These are phyloP conservation scores for Callipepla californica DNA, from an alignment of 2,113 vertebrate species.

Conservation along the genomic window DNA sequence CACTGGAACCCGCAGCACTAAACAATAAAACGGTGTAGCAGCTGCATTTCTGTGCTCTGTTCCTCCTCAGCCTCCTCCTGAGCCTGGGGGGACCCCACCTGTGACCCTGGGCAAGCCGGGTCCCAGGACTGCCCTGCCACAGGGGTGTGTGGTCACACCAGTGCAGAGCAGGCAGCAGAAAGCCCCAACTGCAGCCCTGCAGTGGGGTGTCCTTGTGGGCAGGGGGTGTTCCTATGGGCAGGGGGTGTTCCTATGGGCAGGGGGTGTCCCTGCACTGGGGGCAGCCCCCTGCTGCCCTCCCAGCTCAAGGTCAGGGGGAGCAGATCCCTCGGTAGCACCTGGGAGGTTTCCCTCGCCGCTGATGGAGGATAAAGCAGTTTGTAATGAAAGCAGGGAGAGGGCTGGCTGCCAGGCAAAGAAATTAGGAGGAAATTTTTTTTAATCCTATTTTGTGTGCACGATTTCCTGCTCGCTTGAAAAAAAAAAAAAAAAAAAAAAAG, in stretches of 20 bases:
- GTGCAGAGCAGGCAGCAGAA: not conserved
- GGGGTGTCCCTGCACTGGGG: too few relatives aligned
- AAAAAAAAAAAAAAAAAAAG: not conserved
- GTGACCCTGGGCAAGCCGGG: accelerated
- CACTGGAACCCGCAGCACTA: conserved; percentile 38
- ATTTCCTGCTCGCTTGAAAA: conserved; percentile 26
- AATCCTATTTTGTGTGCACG: conserved; percentile 11
- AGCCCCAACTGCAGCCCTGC: not conserved
- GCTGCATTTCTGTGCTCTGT: not conserved
- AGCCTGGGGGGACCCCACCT: accelerated
- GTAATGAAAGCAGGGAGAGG: not conserved
- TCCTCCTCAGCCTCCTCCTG: not conserved
- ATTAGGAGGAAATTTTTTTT: not conserved
- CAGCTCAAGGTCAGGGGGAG: conserved; percentile 25
- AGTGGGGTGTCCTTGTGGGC: too few relatives aligned
- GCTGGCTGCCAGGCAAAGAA: conserved; percentile 7
- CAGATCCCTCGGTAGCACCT: not conserved
- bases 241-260: too few relatives aligned
- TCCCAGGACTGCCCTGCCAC: too few relatives aligned
- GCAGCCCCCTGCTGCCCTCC: not conserved
- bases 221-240: too few relatives aligned
- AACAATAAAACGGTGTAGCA: conserved; percentile 61
- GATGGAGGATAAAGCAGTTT: conserved; percentile 48
- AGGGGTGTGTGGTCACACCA: accelerated
- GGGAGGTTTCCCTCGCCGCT: not conserved